phyloP scores from a whole-genome alignment of 2,888 invertebrate genomes.

The Unio pictorum region DNA sequence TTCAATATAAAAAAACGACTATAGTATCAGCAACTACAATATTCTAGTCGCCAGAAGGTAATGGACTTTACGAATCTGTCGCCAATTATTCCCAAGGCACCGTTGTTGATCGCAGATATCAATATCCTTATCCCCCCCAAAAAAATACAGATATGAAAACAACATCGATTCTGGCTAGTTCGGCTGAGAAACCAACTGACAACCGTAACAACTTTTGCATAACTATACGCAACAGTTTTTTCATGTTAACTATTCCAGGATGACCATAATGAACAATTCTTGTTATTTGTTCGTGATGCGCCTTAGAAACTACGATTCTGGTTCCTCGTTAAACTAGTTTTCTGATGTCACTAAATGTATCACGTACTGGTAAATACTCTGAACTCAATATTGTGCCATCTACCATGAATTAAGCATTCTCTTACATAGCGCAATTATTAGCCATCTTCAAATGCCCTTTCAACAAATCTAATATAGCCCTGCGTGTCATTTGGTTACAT shows the following conservation, averaged over 20 bases:
- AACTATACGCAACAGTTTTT: neutral
- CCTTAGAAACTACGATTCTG: neutral
- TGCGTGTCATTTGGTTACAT: neutral
- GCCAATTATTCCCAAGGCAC: slow-evolving; percentile 11
- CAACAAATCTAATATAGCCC: neutral
- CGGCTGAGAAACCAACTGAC: slow-evolving; percentile 14
- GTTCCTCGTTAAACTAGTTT: slow-evolving; percentile 13
- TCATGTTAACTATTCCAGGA: slow-evolving; percentile 14
- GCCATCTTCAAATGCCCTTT: slow-evolving; percentile 11
- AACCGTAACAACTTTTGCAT: slow-evolving; percentile 12
- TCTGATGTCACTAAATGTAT: slow-evolving; percentile 14
- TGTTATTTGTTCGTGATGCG: neutral
- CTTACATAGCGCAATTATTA: slow-evolving; percentile 7
- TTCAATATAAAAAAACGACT: slow-evolving; percentile 10
- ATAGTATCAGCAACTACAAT: slow-evolving; percentile 24
- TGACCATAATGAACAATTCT: slow-evolving; percentile 15
- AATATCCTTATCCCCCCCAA: no score
- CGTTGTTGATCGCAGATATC: no score
- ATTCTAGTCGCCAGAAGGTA: slow-evolving; percentile 16
- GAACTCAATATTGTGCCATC: slow-evolving; percentile 2
- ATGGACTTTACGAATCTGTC: slow-evolving; percentile 17
- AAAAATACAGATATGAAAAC: no score
- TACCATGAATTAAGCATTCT: neutral
- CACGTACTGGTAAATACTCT: slow-evolving; percentile 6
- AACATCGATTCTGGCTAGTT: slow-evolving; percentile 10